These are phyloP conservation scores for Celastrina argiolus DNA, from an alignment of 2,888 invertebrate species.

Conservation along the genomic window DNA sequence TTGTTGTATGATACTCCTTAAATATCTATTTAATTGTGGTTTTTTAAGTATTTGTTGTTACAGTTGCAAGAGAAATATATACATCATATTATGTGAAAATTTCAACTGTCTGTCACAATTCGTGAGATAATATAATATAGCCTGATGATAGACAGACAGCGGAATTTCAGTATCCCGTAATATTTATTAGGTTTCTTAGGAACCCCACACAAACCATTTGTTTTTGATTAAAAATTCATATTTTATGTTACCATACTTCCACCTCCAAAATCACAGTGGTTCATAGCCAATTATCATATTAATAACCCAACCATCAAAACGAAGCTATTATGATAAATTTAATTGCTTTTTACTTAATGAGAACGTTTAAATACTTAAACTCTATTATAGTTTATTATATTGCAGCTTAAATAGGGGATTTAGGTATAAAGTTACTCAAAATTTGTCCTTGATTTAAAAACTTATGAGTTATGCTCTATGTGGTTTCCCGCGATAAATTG, in stretches of 20 bases:
- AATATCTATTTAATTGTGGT: no score
- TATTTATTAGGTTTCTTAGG: no score
- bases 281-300: slow-evolving; percentile 13
- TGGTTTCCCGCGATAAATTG: not conserved
- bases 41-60: no score
- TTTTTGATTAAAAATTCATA: not conserved
- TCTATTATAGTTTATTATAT: slow-evolving; percentile 3
- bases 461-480: not conserved
- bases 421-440: not conserved
- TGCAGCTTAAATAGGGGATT: slow-evolving; percentile 5
- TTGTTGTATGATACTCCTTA: no score
- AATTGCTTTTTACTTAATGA: slow-evolving; percentile 14
- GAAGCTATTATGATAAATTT: slow-evolving; percentile 3
- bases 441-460: not conserved
- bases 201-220: no score
- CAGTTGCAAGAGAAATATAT: no score
- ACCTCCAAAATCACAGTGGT: not conserved
- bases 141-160: no score
- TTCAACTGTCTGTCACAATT: no score
- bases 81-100: no score
- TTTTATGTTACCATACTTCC: slow-evolving; percentile 1
- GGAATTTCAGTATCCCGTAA: no score
- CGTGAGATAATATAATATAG: no score
- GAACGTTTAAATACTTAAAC: slow-evolving; percentile 1
- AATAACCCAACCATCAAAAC: slow-evolving; percentile 13